Evolutionary conservation across 2,797 vertebrate species (phyloP).

Genomic region (Synaphobranchus kaupii): DNA sequence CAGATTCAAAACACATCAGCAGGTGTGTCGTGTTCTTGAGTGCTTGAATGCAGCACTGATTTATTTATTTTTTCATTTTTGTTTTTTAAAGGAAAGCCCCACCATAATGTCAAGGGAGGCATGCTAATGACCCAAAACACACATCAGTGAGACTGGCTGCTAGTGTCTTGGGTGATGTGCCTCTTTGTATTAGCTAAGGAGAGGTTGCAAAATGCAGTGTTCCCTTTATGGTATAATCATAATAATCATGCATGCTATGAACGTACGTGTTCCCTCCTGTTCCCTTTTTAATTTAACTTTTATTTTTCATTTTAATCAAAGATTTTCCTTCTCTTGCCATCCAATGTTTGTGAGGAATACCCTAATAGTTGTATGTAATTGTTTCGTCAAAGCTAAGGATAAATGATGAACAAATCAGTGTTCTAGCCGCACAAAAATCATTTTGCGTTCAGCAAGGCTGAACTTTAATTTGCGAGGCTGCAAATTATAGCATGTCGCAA

Average conservation of each 20-base stretch:
- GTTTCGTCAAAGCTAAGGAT: neutral
- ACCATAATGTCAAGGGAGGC: constrained; percentile 21
- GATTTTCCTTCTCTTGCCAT: neutral
- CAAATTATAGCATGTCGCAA: neutral
- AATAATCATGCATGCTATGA: neutral
- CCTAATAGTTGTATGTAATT: neutral
- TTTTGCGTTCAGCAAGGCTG: neutral
- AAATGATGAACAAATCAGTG: neutral
- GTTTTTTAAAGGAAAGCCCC: neutral
- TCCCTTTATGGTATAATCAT: neutral
- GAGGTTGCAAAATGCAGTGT: neutral
- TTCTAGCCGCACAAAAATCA: neutral
- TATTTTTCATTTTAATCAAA: neutral
- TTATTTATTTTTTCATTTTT: neutral
- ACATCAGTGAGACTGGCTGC: neutral
- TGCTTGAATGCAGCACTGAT: constrained; percentile 37
- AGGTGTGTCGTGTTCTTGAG: constrained; percentile 51
- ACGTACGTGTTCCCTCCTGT: neutral
- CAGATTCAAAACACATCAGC: constrained; percentile 64
- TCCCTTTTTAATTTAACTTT: neutral
- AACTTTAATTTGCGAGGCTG: neutral
- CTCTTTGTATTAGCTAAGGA: neutral
- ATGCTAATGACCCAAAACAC: constrained; percentile 27
- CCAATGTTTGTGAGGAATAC: neutral
- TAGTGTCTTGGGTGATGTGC: neutral